Percentiles rank a stretch among this genome's conserved stretches.
These are phyloP conservation scores for Atherinomorus stipes DNA, from an alignment of 2,113 vertebrate genomes.

Conservation along the genomic window DNA sequence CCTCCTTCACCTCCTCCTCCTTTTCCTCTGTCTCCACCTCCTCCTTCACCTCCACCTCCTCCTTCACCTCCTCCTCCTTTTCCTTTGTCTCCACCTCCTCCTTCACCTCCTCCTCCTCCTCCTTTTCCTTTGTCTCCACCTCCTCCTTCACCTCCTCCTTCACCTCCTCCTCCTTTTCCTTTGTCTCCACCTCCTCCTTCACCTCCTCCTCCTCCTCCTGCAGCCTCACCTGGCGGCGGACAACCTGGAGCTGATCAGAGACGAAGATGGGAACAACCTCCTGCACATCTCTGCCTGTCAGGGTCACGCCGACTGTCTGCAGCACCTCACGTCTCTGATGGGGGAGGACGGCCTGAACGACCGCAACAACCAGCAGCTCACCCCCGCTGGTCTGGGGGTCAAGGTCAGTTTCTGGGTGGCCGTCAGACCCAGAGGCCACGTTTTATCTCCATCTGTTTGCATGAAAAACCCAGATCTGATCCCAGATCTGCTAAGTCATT, in stretches of 20 bases:
- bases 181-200: neutral
- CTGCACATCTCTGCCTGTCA: constrained; percentile 92
- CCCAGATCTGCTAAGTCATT: too few relatives aligned
- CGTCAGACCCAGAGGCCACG: too few relatives aligned
- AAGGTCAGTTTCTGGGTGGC: constrained; percentile 84
- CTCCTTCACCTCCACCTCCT: too few relatives aligned
- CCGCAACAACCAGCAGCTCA: constrained; percentile 90
- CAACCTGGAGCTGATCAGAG: constrained; percentile 95
- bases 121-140: too few relatives aligned
- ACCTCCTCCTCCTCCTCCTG: neutral
- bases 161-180: too few relatives aligned
- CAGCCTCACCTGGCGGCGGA: constrained; percentile 96
- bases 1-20: too few relatives aligned
- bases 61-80: too few relatives aligned
- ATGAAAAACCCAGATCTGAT: too few relatives aligned
- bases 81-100: too few relatives aligned
- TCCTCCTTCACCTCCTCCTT: neutral
- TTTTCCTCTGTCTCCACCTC: too few relatives aligned
- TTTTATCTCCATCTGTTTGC: too few relatives aligned
- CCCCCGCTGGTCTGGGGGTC: constrained; percentile 94
- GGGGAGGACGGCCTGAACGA: constrained; percentile 96
- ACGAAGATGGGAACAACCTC: constrained; percentile 94
- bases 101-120: too few relatives aligned
- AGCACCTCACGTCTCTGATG: constrained; percentile 98
- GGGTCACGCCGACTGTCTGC: constrained; percentile 94